Conservation (phyloP, 1,140 invertebrate species). For the Euwallacea similis region DNA sequence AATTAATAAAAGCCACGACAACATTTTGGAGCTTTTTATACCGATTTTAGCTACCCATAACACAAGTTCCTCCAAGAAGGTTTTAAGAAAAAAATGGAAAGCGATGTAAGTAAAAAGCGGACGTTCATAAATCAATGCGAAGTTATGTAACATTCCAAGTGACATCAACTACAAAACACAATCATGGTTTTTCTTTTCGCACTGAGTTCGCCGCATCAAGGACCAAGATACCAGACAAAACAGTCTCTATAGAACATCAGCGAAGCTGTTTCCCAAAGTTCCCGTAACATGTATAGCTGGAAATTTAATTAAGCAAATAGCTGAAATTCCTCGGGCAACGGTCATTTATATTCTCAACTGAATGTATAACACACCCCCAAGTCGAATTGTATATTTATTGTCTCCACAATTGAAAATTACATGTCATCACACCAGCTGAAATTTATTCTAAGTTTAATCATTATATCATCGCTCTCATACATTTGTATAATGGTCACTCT, state of each 20-base stretch:
- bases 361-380: slow-evolving; percentile 46
- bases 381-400: slow-evolving; percentile 43
- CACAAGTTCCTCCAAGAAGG: no score
- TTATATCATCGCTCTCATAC: slow-evolving; percentile 25
- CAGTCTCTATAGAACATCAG: slow-evolving; percentile 17
- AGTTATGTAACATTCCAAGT: no score
- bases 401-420: slow-evolving; percentile 40
- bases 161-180: no score
- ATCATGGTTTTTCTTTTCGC: no score
- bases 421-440: slow-evolving; percentile 39
- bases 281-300: slow-evolving; percentile 46
- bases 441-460: slow-evolving; percentile 41
- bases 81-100: no score
- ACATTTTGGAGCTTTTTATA: no score
- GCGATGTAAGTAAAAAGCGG: no score
- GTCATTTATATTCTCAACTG: slow-evolving; percentile 49
- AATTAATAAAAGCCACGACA: no score
- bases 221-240: slow-evolving; percentile 31
- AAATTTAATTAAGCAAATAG: slow-evolving; percentile 50
- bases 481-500: slow-evolving; percentile 33
- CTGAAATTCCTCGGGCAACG: slow-evolving; percentile 49
- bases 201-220: not conserved
- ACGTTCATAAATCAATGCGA: no score
- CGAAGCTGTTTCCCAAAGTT: slow-evolving; percentile 40
- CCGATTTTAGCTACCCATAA: no score